A percentile compares a stretch with the other conserved stretches of the same genome.
These are phyloP conservation scores for Drosophila virilis DNA, from an alignment of 1,140 invertebrate genomes.

Conservation along the genomic window DNA sequence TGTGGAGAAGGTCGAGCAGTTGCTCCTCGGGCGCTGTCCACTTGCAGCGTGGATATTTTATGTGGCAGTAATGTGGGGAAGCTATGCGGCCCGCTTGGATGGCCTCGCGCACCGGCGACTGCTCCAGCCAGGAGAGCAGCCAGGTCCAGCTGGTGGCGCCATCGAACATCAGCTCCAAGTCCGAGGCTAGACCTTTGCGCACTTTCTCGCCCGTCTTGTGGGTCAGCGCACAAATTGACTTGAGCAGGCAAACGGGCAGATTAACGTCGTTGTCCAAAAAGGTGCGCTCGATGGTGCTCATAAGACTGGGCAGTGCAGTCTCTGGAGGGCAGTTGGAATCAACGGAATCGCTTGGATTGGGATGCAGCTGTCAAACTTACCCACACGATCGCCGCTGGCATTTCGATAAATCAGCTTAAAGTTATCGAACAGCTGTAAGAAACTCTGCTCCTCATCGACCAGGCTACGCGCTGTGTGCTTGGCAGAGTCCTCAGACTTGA, in stretches of 20 bases:
- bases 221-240: conserved; percentile 59
- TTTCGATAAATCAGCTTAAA: conserved; percentile 75
- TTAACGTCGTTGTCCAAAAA: conserved; percentile 67
- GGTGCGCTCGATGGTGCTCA: conserved; percentile 56
- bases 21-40: conserved; percentile 64
- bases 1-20: conserved; percentile 43
- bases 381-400: conserved; percentile 61
- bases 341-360: neutral
- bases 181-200: conserved; percentile 39
- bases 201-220: conserved; percentile 42
- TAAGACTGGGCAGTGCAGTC: conserved; percentile 50
- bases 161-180: conserved; percentile 61
- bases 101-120: conserved; percentile 53
- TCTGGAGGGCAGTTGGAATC: conserved; percentile 31
- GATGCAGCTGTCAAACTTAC: conserved; percentile 28
- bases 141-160: conserved; percentile 59
- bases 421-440: conserved; percentile 55
- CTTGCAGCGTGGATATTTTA: conserved; percentile 62
- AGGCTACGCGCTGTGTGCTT: conserved; percentile 26
- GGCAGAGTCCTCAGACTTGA: conserved; percentile 8
- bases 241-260: conserved; percentile 62
- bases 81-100: conserved; percentile 51
- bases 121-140: conserved; percentile 51
- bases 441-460: conserved; percentile 28
- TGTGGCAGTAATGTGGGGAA: conserved; percentile 27